Evolutionary conservation across 2,888 invertebrate species (phyloP).

Genomic region (Carpatolechia fugitivella): DNA sequence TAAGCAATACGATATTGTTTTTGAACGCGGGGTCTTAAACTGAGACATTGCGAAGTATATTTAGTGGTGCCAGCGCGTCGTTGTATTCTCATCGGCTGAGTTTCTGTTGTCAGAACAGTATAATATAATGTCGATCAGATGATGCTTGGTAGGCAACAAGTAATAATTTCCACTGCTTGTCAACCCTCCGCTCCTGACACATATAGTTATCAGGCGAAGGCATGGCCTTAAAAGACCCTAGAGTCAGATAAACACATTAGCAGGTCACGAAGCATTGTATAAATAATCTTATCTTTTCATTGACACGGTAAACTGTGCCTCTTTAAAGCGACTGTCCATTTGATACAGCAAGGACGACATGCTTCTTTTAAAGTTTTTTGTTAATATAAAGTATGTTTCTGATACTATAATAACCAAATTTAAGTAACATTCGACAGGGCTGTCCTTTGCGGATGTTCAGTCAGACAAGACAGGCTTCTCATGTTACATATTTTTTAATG

Average conservation of each 20-base stretch:
- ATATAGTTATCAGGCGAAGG: conserved; percentile 31
- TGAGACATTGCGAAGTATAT: not conserved
- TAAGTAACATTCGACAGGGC: too few species aligned
- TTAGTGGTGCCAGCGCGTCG: too few species aligned
- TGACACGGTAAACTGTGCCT: conserved; percentile 49
- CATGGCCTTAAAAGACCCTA: conserved; percentile 51
- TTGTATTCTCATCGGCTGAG: too few species aligned
- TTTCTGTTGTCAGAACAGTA: too few species aligned
- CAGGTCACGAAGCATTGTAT: conserved; percentile 47
- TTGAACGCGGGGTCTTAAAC: conserved; percentile 7
- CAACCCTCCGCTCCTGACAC: conserved; percentile 22
- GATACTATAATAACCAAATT: too few species aligned
- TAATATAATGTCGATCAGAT: too few species aligned
- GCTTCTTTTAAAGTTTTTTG: not conserved
- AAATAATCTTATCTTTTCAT: conserved; percentile 52
- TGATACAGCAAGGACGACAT: not conserved
- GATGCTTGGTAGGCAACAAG: too few species aligned
- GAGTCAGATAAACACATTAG: conserved; percentile 47
- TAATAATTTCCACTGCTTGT: not conserved
- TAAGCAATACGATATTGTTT: conserved; percentile 31
- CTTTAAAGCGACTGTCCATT: conserved; percentile 17
- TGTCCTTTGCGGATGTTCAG: not conserved
- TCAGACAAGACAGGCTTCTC: too few species aligned
- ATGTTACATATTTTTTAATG: too few species aligned
- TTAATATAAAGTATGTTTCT: not conserved